phyloP scores from a whole-genome alignment of 2,113 vertebrate species.

The Panthera uncia region DNA sequence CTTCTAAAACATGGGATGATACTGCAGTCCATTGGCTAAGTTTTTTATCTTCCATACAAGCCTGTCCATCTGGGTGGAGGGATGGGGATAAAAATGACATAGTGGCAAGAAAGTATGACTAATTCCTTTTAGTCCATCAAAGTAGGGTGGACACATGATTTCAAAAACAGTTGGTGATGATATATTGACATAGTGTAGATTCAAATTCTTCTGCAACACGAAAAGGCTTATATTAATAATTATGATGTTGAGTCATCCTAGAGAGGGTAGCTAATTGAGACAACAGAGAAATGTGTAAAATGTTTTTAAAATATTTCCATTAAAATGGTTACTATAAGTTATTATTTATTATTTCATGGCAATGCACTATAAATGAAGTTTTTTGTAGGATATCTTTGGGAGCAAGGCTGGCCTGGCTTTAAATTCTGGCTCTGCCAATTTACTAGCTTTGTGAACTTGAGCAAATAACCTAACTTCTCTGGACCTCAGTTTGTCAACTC shows the following conservation, averaged over 20 bases:
- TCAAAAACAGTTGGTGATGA: neutral
- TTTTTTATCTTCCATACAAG: neutral
- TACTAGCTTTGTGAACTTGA: neutral
- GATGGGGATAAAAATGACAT: neutral
- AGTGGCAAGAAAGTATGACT: neutral
- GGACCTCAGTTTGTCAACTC: neutral
- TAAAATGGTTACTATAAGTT: neutral
- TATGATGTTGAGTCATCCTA: neutral
- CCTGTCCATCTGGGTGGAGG: neutral
- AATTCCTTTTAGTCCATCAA: neutral
- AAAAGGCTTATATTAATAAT: neutral
- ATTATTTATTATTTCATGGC: neutral
- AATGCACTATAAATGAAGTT: neutral
- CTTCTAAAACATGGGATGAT: neutral
- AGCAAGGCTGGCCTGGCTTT: neutral
- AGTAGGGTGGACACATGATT: neutral
- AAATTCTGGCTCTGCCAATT: neutral
- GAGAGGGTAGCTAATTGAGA: neutral
- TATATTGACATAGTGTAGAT: neutral
- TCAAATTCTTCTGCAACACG: neutral
- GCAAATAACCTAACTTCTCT: neutral
- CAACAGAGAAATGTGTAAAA: neutral
- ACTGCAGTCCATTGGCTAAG: neutral
- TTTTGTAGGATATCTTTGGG: neutral
- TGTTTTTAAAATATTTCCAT: neutral